phyloP scores from a whole-genome alignment of 2,113 vertebrate genomes.

The Ceyx cyanopectus region DNA sequence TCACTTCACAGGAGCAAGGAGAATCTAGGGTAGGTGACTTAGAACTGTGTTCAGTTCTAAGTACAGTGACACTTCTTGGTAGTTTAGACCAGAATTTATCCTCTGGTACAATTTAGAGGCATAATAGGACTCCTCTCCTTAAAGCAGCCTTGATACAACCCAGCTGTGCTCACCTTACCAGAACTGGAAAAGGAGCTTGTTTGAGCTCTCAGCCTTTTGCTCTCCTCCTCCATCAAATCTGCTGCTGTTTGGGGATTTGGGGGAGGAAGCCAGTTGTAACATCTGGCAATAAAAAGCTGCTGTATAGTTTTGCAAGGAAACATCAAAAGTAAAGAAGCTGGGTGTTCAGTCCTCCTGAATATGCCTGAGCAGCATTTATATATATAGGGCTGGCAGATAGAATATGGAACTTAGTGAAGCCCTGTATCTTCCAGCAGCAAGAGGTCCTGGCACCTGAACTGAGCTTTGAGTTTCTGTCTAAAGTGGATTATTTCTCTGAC shows the following conservation, averaged over 20 bases:
- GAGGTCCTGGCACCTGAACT: background rate
- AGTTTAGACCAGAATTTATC: background rate
- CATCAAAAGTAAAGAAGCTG: background rate
- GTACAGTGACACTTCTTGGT: background rate
- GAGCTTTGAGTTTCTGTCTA: background rate
- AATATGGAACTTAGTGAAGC: background rate
- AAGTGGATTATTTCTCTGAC: background rate
- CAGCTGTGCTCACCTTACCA: constrained; percentile 52
- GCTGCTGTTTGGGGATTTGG: background rate
- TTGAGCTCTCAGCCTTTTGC: background rate
- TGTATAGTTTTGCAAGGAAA: background rate
- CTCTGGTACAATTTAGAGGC: background rate
- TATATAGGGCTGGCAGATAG: background rate
- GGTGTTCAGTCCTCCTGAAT: background rate
- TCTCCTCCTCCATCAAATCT: constrained; percentile 4
- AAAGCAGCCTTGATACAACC: background rate
- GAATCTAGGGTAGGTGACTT: background rate
- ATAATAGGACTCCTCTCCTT: background rate
- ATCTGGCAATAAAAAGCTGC: background rate
- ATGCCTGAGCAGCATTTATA: background rate
- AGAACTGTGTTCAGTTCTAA: background rate
- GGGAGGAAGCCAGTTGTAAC: background rate
- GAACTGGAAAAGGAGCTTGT: background rate
- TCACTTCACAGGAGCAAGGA: background rate
- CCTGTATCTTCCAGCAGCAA: background rate